Base-by-base conservation (phyloP, 2,888 invertebrate genomes). In the Sipha maydis region DNA sequence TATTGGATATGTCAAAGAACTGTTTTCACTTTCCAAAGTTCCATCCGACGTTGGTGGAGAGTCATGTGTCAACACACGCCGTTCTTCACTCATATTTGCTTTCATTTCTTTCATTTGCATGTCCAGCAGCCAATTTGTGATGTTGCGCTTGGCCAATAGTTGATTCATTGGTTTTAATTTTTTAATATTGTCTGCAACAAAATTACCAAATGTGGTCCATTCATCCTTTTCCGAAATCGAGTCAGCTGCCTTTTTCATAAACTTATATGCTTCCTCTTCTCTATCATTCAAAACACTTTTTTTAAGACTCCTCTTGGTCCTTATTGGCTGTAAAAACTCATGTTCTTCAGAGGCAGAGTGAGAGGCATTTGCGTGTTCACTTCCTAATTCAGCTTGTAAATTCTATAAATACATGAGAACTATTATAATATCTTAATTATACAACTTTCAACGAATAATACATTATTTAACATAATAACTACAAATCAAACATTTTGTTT, bases 21-120 rank as follows among this genome's bases (percentile, higher is more conserved):
- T 54, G 56, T 54, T 78, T 56, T 78, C 78, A 83, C 48, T 83
- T 71, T 71, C 71, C 31, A 71, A 71, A 71, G 82, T 71, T 83
- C 71, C 54, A 83, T 48, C 0, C 71, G 82, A 83, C 48, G 71
- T 71, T 54, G 25, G 71, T 31, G 71, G 48, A 71, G 82, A 82
- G 21, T 69, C 69, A 21, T 38, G 38, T 38, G 83, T 41, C 71
- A 83, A 54, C 71, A 48, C 7, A 71, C 31, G 48, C 71, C 31
- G 0, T 83, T 25, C 71, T 83, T 34, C 48, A 83, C 0, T 71
- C 38, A 38, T 38, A 7, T 38, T 38, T 83, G 71, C 71, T 71
- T 83, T 48, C 71, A 83, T 71, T 83, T 83, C 83, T 71, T 83
- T 83, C 11, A 83, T 83, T 83, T 83, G 83, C 71, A 83, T 71